These are phyloP conservation scores for Ailurus styani DNA, from an alignment of 2,113 vertebrate genomes.

Conservation along the genomic window DNA sequence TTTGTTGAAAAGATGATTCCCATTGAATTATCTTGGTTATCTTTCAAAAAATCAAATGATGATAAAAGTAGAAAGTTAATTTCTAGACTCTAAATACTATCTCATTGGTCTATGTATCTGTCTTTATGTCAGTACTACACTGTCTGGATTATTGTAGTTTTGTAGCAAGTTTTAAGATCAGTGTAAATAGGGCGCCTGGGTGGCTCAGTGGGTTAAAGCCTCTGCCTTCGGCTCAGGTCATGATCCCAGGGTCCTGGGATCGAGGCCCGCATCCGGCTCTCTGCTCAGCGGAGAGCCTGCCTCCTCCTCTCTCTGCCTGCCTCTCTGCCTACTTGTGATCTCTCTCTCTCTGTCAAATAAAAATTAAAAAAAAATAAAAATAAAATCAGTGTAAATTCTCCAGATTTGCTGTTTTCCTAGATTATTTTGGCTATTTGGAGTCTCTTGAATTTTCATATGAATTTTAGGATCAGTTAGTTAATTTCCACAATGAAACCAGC, in stretches of 20 bases:
- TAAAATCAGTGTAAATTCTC: background rate
- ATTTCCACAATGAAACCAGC: background rate
- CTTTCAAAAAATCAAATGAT: background rate
- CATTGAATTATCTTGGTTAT: background rate
- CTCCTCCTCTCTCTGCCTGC: too few relatives aligned
- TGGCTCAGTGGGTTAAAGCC: too few relatives aligned
- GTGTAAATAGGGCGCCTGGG: too few relatives aligned
- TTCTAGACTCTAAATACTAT: background rate
- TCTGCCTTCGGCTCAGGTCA: too few relatives aligned
- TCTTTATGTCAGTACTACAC: background rate
- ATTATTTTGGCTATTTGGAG: background rate
- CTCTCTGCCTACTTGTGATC: too few relatives aligned
- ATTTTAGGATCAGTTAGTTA: slow-evolving; percentile 7
- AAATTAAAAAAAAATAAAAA: too few relatives aligned
- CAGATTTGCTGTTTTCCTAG: background rate
- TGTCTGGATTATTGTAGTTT: background rate
- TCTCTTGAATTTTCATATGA: background rate
- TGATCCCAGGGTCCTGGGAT: too few relatives aligned
- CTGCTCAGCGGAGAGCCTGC: too few relatives aligned
- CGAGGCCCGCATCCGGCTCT: too few relatives aligned
- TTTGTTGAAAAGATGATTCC: background rate
- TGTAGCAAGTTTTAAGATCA: background rate
- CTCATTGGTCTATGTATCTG: background rate
- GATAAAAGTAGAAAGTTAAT: background rate
- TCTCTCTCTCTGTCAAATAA: too few relatives aligned